Conservation (phyloP, 2,888 invertebrate genomes). For the Cephus spinipes region DNA sequence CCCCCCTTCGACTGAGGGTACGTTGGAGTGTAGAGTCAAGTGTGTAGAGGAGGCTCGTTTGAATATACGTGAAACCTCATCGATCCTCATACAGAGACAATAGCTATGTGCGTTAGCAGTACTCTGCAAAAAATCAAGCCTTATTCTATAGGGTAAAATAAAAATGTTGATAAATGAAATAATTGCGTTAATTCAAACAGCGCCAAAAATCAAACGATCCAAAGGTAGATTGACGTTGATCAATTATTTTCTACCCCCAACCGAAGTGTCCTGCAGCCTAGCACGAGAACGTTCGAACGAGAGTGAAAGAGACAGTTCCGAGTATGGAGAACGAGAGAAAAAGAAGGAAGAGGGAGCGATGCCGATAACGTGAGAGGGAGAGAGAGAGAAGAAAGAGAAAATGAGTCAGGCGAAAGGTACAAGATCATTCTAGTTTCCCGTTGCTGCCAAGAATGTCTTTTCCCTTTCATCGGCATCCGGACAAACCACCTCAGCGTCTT, state of each 20-base stretch:
- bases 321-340: background rate
- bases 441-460: slow-evolving; percentile 29
- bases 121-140: background rate
- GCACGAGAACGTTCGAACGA: background rate
- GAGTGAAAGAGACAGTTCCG: background rate
- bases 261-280: no score
- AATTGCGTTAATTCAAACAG: background rate
- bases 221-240: background rate
- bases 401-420: background rate
- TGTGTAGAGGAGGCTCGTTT: slow-evolving; percentile 23
- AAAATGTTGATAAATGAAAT: background rate
- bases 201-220: background rate
- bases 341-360: background rate
- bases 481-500: slow-evolving; percentile 47
- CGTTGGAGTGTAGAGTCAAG: background rate
- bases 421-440: slow-evolving; percentile 1
- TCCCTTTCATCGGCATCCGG: slow-evolving; percentile 63
- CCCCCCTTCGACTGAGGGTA: slow-evolving; percentile 15
- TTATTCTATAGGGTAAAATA: background rate
- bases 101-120: background rate
- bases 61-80: slow-evolving; percentile 39
- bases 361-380: slow-evolving; percentile 2
- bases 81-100: background rate
- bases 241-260: background rate
- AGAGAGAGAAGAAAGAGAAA: slow-evolving; percentile 7